phyloP scores from a whole-genome alignment of 2,797 vertebrate species.

The Spondyliosoma cantharus region DNA sequence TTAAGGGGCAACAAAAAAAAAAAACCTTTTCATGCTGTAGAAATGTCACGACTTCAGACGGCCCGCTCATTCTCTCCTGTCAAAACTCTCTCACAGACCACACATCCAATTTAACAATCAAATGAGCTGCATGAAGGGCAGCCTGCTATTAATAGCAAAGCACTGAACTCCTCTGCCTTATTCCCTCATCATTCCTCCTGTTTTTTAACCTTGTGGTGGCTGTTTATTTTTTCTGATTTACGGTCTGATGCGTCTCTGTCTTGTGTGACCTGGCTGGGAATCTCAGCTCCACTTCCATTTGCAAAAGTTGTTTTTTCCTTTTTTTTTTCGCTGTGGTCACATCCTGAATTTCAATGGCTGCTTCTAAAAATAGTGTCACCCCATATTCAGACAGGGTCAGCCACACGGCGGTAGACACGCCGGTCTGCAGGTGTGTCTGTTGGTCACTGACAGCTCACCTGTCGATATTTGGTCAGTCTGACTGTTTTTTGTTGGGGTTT shows the following conservation, averaged over 20 bases:
- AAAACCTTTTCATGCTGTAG: conserved; percentile 21
- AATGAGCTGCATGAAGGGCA: conserved; percentile 30
- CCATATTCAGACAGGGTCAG: background rate
- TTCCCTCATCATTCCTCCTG: background rate
- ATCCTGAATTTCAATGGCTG: conserved; percentile 24
- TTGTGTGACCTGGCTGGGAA: conserved; percentile 7
- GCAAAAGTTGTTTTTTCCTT: conserved; percentile 4
- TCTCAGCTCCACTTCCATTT: background rate
- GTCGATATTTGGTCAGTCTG: background rate
- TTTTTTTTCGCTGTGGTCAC: background rate
- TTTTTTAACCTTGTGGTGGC: background rate
- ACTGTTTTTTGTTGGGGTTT: too few species aligned
- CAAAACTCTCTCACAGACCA: conserved; percentile 35
- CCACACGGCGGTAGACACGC: background rate
- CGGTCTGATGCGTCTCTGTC: background rate
- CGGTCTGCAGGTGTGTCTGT: conserved; percentile 24
- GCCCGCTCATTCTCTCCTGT: conserved; percentile 21
- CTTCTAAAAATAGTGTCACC: conserved; percentile 16
- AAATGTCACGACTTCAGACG: conserved; percentile 45
- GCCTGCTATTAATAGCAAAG: conserved; percentile 47
- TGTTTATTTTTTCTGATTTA: background rate
- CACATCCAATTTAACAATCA: conserved; percentile 41
- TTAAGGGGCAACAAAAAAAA: conserved; percentile 12
- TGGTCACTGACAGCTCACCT: conserved; percentile 28
- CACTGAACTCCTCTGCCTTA: background rate